Percentiles rank a stretch among this genome's conserved stretches.
Evolutionary conservation across 2,888 invertebrate genomes (phyloP).

Genomic region (Cremastobaeus sp.): DNA sequence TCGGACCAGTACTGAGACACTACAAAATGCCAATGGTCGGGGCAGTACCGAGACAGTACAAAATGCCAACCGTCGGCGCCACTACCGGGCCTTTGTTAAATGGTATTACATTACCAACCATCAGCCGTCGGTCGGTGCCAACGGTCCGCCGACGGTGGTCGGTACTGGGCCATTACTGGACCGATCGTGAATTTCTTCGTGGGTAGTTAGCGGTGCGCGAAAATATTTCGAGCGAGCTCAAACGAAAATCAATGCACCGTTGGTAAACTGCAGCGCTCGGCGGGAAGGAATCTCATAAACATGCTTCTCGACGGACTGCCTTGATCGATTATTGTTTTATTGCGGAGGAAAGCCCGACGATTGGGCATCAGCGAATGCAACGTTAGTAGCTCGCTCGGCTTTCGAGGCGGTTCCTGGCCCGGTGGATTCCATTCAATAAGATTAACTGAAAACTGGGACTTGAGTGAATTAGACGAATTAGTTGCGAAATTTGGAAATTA

Average conservation of each 20-base stretch:
- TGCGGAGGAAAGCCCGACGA: constrained; percentile 11
- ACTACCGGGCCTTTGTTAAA: too few relatives aligned
- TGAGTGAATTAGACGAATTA: constrained; percentile 1
- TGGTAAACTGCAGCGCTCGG: constrained; percentile 5
- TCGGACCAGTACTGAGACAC: too few relatives aligned
- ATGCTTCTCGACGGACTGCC: constrained; percentile 10
- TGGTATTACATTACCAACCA: too few relatives aligned
- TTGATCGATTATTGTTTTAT: constrained; percentile 31
- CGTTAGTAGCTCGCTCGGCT: constrained; percentile 14
- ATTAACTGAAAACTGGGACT: constrained; percentile 3
- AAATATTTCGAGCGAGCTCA: constrained; percentile 14
- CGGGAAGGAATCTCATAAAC: constrained; percentile 15
- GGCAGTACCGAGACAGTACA: too few relatives aligned
- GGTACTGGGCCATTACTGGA: too few relatives aligned
- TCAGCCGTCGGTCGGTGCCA: too few relatives aligned
- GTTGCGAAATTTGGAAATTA: background rate
- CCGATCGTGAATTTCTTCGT: too few relatives aligned
- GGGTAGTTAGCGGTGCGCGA: constrained; percentile 1
- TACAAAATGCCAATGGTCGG: too few relatives aligned
- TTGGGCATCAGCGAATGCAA: constrained; percentile 5
- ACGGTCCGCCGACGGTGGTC: too few relatives aligned
- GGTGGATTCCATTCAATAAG: constrained; percentile 33
- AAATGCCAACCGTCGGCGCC: too few relatives aligned
- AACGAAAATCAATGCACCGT: constrained; percentile 6
- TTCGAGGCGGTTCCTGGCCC: background rate